Evolutionary conservation across 2,113 vertebrate species (phyloP).

Genomic region (Paralichthys olivaceus): DNA sequence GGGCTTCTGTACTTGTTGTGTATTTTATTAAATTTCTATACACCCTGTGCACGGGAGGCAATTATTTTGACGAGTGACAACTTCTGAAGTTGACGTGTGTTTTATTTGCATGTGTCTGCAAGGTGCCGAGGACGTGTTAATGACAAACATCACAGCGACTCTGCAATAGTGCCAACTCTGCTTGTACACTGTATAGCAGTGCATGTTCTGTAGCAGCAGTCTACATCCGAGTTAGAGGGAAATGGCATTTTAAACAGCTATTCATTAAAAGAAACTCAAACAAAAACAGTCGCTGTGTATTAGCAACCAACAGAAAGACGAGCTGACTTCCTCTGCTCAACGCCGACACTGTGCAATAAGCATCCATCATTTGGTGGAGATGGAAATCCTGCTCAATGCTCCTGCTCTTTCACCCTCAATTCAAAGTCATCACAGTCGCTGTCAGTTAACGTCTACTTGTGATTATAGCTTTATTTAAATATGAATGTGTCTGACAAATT

Average conservation of each 20-base stretch:
- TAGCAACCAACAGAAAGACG: slow-evolving; percentile 55
- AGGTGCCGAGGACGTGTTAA: slow-evolving; percentile 58
- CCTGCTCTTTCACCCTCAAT: slow-evolving; percentile 35
- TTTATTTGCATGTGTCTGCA: slow-evolving; percentile 66
- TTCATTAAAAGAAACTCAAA: slow-evolving; percentile 64
- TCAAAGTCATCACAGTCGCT: slow-evolving; percentile 37
- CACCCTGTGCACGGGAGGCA: slow-evolving; percentile 95
- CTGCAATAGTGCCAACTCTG: slow-evolving; percentile 6
- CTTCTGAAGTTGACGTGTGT: slow-evolving; percentile 88
- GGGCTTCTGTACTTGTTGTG: slow-evolving; percentile 94
- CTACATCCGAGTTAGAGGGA: slow-evolving; percentile 36
- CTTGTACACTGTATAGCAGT: slow-evolving; percentile 49
- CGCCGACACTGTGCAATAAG: slow-evolving; percentile 32
- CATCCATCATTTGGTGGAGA: slow-evolving; percentile 30
- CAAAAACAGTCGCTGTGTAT: slow-evolving; percentile 67
- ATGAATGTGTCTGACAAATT: slow-evolving; percentile 52
- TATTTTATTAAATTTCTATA: slow-evolving; percentile 99
- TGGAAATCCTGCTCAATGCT: slow-evolving; percentile 21
- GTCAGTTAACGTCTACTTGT: slow-evolving; percentile 41
- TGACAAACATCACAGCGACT: slow-evolving; percentile 38
- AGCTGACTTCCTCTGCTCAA: slow-evolving; percentile 60
- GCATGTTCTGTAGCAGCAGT: slow-evolving; percentile 46
- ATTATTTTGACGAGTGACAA: slow-evolving; percentile 91
- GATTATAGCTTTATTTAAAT: slow-evolving; percentile 52
- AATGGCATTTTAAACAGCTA: slow-evolving; percentile 53